phyloP scores from a whole-genome alignment of 2,797 vertebrate genomes.

The Notoglanidium macrostoma region DNA sequence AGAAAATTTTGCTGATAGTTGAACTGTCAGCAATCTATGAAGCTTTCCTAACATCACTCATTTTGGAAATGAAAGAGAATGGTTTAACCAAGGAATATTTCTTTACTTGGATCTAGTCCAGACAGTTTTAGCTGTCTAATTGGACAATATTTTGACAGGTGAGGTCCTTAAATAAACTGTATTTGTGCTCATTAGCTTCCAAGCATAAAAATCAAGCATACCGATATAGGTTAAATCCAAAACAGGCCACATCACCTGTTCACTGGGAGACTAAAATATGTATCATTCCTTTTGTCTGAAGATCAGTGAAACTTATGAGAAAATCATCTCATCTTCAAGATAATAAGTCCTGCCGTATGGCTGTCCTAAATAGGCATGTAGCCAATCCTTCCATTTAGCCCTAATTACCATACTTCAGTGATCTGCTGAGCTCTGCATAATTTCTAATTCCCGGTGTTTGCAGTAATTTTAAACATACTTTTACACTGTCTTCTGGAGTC shows the following conservation, averaged over 20 bases:
- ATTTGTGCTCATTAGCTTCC: not conserved
- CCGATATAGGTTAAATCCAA: not conserved
- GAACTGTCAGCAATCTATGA: not conserved
- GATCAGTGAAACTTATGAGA: not conserved
- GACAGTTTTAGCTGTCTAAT: not conserved
- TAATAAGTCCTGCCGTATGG: not conserved
- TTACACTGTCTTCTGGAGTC: not conserved
- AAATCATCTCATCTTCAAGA: constrained; percentile 4
- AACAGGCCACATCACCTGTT: not conserved
- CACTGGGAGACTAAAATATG: not conserved
- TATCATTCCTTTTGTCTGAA: not conserved
- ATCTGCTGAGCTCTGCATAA: constrained; percentile 7
- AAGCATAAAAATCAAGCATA: not conserved
- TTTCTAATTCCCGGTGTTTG: not conserved
- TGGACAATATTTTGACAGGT: not conserved
- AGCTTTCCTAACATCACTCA: not conserved
- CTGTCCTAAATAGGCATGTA: not conserved
- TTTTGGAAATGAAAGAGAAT: not conserved
- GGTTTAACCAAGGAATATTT: not conserved
- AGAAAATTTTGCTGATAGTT: not conserved
- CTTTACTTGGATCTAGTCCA: not conserved
- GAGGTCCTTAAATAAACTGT: not conserved
- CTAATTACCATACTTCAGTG: constrained; percentile 4
- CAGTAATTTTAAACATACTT: not conserved
- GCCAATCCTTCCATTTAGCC: constrained; percentile 22